Evolutionary conservation across 1,140 invertebrate genomes (phyloP), one percentile per base, ranked within the genome.

Genomic region (Halictus rubicundus): DNA sequence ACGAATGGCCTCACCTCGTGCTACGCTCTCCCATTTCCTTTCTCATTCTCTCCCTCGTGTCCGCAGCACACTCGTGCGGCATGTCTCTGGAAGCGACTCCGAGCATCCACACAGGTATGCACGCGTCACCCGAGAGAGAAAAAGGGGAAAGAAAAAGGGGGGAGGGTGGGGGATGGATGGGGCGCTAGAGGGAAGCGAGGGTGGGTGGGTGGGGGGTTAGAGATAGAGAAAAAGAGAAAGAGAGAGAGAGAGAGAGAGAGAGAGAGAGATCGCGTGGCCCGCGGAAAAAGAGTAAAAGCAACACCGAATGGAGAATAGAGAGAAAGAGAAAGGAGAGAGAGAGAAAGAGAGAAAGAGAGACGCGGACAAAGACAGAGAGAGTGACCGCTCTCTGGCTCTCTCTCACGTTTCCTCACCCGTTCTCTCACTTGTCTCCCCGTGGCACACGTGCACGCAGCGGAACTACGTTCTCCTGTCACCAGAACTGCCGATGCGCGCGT

Each of bases 1-100:
- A 87, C 78, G 86, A 86, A 87, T 84, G 70, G 82, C 87, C 84
- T 90, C 88, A 88, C 87, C 87, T 88, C 86, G 87, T 89, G 89
- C 75, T 84, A 76, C 81, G 77, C 65, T 82, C 63, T 57, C 66
- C 82, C 86, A 57, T 79, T 42, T 76, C 66, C 75, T 60, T 39
- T 57, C 68, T 72, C 80, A 63, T 76, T 81, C 68, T 65, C 68
- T 70, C 78, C 68, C 37, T 32, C 42, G 46, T 37, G 42, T 49
- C 49, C 57, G 49, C 66, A 59, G 16, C 76, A 25, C 42, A 65
- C 78, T 63, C 70, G 61, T 49, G 70, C 46, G 16, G n/a, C 74
- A 6, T 57, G 21, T 23, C 71, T 64, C 78, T 49, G 57, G 78
- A 65, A 46, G 70, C 69, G 52, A 74, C 52, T 46, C 52, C 49